Conservation (phyloP, 2,888 invertebrate species). For the Microplitis manilae region DNA sequence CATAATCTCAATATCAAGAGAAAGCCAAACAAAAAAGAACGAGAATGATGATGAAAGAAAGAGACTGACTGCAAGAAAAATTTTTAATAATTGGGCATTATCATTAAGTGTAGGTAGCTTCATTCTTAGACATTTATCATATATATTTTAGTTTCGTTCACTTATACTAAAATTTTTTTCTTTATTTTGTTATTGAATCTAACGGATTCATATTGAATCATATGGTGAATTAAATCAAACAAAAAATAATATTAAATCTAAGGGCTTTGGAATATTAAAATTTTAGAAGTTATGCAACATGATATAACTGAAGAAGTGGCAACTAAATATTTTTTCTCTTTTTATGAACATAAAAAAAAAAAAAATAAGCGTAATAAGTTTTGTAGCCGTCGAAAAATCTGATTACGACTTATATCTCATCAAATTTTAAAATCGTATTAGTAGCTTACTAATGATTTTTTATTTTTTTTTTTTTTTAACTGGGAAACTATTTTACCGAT, state of each 20-base stretch:
- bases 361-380: too few relatives aligned
- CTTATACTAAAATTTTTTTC: constrained; percentile 42
- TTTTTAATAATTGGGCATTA: constrained; percentile 63
- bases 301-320: too few relatives aligned
- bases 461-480: too few relatives aligned
- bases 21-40: constrained; percentile 14
- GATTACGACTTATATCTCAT: too few relatives aligned
- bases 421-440: too few relatives aligned
- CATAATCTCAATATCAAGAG: constrained; percentile 34
- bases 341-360: too few relatives aligned
- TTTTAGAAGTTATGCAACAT: neutral
- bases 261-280: neutral
- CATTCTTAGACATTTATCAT: constrained; percentile 61
- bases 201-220: neutral
- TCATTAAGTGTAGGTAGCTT: constrained; percentile 62
- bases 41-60: constrained; percentile 39
- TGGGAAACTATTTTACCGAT: too few relatives aligned
- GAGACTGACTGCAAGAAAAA: constrained; percentile 41
- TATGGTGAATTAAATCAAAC: neutral
- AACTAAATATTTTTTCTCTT: too few relatives aligned
- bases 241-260: constrained; percentile 1
- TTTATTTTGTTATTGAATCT: neutral
- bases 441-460: too few relatives aligned
- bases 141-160: constrained; percentile 35
- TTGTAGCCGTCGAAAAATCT: too few relatives aligned